These are phyloP conservation scores for Sebastes taczanowskii DNA, from an alignment of 2,797 vertebrate genomes.

Conservation along the genomic window DNA sequence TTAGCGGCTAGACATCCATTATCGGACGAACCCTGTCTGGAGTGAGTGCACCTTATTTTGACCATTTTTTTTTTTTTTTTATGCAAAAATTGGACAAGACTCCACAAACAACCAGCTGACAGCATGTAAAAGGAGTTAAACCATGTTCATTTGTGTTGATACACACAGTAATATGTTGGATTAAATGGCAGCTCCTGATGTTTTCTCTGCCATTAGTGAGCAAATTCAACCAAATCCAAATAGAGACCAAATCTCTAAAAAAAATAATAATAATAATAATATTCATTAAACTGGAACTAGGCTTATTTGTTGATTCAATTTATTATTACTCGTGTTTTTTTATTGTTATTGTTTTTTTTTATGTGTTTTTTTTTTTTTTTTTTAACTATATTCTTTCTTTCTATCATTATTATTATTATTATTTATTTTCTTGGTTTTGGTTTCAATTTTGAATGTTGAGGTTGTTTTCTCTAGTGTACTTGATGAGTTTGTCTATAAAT, in stretches of 20 bases:
- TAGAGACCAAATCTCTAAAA: no score
- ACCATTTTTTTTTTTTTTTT: neutral
- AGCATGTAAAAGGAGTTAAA: neutral
- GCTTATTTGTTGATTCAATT: neutral
- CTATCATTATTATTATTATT: no score
- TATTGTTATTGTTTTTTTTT: no score
- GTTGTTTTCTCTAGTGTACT: no score
- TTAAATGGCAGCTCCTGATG: neutral
- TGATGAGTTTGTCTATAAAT: no score
- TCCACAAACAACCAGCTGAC: slow-evolving; percentile 13
- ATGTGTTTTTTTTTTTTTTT: no score
- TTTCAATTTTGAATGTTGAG: no score
- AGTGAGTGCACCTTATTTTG: neutral
- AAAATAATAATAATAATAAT: neutral
- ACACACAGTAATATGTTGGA: neutral
- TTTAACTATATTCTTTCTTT: no score
- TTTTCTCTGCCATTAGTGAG: neutral
- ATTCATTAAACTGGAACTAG: neutral
- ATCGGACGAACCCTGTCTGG: slow-evolving; percentile 41
- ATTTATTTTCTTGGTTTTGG: no score
- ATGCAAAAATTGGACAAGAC: neutral
- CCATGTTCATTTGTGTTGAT: neutral
- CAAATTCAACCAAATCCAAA: neutral
- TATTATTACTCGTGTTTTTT: no score
- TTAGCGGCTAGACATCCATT: slow-evolving; percentile 54